Evolutionary conservation across 2,797 vertebrate species (phyloP).

Genomic region (Brotula barbata): DNA sequence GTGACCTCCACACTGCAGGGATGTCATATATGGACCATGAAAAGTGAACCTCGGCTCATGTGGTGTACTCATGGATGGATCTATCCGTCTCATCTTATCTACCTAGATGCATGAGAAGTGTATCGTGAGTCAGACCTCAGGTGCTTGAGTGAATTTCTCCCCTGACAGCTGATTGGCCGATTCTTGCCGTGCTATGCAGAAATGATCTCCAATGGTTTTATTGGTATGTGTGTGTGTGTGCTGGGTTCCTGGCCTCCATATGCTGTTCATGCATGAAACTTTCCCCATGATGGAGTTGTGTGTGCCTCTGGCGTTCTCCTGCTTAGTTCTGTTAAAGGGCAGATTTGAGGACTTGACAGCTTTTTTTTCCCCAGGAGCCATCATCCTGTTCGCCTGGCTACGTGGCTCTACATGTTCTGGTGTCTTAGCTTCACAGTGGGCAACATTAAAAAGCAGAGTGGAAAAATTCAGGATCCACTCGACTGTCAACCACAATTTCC

Average conservation of each 20-base stretch:
- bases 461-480: not conserved
- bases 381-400: slow-evolving; percentile 22
- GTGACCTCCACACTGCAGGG: not conserved
- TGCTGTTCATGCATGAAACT: slow-evolving; percentile 4
- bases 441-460: slow-evolving; percentile 22
- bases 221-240: slow-evolving; percentile 3
- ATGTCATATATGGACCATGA: too few relatives aligned
- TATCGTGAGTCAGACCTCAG: too few relatives aligned
- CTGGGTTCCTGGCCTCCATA: not conserved
- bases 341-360: slow-evolving; percentile 16
- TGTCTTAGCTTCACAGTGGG: slow-evolving; percentile 10
- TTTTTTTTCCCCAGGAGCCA: not conserved
- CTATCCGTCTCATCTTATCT: too few relatives aligned
- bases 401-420: slow-evolving; percentile 38
- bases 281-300: slow-evolving; percentile 26
- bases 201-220: not conserved
- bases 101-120: too few relatives aligned
- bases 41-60: too few relatives aligned
- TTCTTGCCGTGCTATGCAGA: slow-evolving; percentile 21
- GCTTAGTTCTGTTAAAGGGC: slow-evolving; percentile 12
- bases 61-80: too few relatives aligned
- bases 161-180: slow-evolving; percentile 1
- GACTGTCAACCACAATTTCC: not conserved
- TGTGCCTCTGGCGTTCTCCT: not conserved
- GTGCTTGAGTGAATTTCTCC: not conserved